A percentile compares a stretch with the other conserved stretches of the same genome.
phyloP scores from a whole-genome alignment of 2,888 invertebrate species.

The Lasioglossum pauxillum region DNA sequence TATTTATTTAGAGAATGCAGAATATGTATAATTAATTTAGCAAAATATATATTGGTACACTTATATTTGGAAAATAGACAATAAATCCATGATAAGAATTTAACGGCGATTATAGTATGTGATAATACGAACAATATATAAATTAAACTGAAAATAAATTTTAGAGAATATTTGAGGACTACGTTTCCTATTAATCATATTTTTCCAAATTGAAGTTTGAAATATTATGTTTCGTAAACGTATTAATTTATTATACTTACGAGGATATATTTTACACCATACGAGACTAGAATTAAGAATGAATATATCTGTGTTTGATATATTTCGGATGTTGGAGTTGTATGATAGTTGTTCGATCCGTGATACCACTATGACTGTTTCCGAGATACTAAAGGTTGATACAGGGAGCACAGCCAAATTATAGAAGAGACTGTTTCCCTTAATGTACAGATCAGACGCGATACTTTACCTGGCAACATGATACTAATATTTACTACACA shows the following conservation, averaged over 20 bases:
- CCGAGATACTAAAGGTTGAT: constrained; percentile 52
- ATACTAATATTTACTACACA: not conserved
- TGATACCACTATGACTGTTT: constrained; percentile 56
- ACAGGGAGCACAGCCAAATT: constrained; percentile 21
- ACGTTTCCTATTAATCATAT: not conserved
- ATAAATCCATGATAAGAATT: not conserved
- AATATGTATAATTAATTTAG: not conserved
- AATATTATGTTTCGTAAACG: not conserved
- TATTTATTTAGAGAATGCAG: not conserved
- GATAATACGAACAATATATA: not conserved
- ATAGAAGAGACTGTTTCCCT: constrained; percentile 14
- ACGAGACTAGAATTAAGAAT: not conserved
- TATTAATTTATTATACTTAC: not conserved
- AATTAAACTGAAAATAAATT: not conserved
- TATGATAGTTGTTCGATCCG: constrained; percentile 34
- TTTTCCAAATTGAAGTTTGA: not conserved
- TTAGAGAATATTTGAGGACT: not conserved
- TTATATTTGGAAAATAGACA: not conserved
- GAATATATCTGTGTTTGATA: not conserved
- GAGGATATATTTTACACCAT: constrained; percentile 29
- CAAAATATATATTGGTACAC: not conserved
- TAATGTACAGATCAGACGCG: not conserved
- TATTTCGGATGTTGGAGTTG: not conserved
- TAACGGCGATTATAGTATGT: not conserved
- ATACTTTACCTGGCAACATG: not conserved